Conservation (phyloP, 1,140 invertebrate genomes). For the Hormaphis cornu region DNA sequence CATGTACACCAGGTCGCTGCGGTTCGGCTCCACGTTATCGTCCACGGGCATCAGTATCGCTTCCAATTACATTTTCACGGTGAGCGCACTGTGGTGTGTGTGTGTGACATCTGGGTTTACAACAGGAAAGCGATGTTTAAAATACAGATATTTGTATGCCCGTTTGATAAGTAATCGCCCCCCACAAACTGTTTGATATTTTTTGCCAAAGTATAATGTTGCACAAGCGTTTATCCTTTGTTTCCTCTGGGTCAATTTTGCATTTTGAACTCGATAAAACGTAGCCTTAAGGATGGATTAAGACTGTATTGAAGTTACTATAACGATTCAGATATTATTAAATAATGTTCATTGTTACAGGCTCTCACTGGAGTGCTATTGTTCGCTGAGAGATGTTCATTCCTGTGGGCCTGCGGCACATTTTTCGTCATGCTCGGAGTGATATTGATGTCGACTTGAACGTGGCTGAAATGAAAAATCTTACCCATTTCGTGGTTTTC, state of each 20-base stretch:
- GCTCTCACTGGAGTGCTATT: constrained; percentile 3
- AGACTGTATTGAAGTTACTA: too few relatives aligned
- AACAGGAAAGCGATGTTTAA: too few relatives aligned
- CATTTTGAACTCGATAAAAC: too few relatives aligned
- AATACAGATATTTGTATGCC: too few relatives aligned
- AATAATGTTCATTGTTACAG: not conserved
- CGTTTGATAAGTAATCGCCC: too few relatives aligned
- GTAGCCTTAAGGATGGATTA: too few relatives aligned
- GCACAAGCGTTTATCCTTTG: too few relatives aligned
- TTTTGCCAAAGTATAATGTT: too few relatives aligned
- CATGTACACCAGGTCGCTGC: constrained; percentile 4
- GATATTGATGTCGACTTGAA: constrained; percentile 5
- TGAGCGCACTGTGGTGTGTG: not conserved
- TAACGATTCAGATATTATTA: not conserved
- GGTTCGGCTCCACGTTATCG: not conserved
- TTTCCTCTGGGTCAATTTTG: too few relatives aligned
- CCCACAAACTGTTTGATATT: too few relatives aligned
- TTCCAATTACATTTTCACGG: constrained; percentile 9
- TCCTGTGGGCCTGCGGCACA: constrained; percentile 7
- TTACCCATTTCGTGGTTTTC: not conserved
- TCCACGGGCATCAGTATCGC: constrained; percentile 4
- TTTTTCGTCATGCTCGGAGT: not conserved
- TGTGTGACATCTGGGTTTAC: too few relatives aligned
- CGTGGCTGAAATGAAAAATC: not conserved
- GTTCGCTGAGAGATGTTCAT: constrained; percentile 5